Base-by-base conservation (phyloP, 2,797 vertebrate species). In the Eleutherodactylus coqui region DNA sequence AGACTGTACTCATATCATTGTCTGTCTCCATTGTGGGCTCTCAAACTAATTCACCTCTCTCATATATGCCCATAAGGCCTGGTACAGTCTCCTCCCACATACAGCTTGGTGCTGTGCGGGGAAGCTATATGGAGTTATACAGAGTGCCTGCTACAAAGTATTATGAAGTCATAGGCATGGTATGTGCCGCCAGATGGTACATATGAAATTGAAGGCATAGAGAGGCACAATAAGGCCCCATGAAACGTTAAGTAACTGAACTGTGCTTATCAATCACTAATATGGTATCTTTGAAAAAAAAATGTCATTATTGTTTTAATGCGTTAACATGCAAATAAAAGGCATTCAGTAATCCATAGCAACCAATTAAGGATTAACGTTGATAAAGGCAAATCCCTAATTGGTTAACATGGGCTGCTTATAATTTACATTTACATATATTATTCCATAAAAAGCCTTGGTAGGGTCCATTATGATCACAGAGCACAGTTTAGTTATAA, bases 401-500 rank as follows among this genome's bases (percentile, higher is more conserved):
- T 38, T 78, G 36, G 75, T n/a, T 77, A 29, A 53, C 17, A 34
- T 2, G n/a, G 51, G 76, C 55, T 78, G 34, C 51, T 38, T 43
- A 14, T 43, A 43, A 45, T 72, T n/a, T 55, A 55, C 49, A 58
- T 78, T 38, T 38, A 38, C 76, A 78, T 38, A 58, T 38, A 58
- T 58, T 58, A 38, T 78, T 43, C 76, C 51, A 55, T 78, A 60
- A 21, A 13, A 58, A 58, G 36, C 11, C 47, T 51, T 17, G 51
- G 34, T n/a, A 58, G 36, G 36, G 13, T 78, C 21, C 13, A n/a
- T 38, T 36, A 27, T 27, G n/a, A 38, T 47, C 55, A 47, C 41
- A 49, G 29, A 47, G 58, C 41, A 80, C 77, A 45, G 43, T 80
- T 58, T 41, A 78, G 51, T 78, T 41, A 60, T n/a, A 58, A 78